Evolutionary conservation across 2,113 vertebrate species (phyloP).

Genomic region (Cyanoderma ruficeps): DNA sequence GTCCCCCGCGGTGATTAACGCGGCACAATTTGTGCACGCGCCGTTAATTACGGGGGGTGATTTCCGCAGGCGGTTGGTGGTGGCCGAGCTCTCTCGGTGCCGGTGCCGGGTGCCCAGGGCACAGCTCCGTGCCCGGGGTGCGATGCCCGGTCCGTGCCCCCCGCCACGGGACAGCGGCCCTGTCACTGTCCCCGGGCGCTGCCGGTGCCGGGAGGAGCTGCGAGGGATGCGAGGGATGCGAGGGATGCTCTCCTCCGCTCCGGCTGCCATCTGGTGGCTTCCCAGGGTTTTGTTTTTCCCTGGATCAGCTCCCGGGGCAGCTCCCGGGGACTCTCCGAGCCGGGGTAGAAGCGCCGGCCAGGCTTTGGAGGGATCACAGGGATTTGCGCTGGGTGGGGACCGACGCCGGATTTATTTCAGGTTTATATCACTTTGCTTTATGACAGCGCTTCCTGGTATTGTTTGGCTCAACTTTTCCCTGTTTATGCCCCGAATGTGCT

Average conservation of each 20-base stretch:
- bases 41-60: not conserved
- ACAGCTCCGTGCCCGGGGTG: not conserved
- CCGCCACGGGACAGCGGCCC: fast-evolving
- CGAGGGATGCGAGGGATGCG: not conserved
- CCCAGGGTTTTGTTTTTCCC: not conserved
- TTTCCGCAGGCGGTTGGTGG: not conserved
- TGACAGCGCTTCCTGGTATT: not conserved
- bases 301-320: not conserved
- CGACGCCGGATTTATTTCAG: fast-evolving
- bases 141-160: not conserved
- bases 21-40: not conserved
- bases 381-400: not conserved
- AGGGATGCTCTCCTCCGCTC: not conserved
- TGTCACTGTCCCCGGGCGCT: fast-evolving
- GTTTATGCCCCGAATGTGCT: fast-evolving
- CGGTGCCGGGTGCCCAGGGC: not conserved
- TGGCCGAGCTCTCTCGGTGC: fast-evolving
- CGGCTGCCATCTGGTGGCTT: not conserved
- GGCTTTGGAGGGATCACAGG: not conserved
- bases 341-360: fast-evolving
- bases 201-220: not conserved
- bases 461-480: not conserved
- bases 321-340: fast-evolving
- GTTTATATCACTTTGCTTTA: not conserved
- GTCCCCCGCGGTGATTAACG: not conserved